Evolutionary conservation across 2,797 vertebrate species (phyloP).

Genomic region (Halcyon leucocephala): DNA sequence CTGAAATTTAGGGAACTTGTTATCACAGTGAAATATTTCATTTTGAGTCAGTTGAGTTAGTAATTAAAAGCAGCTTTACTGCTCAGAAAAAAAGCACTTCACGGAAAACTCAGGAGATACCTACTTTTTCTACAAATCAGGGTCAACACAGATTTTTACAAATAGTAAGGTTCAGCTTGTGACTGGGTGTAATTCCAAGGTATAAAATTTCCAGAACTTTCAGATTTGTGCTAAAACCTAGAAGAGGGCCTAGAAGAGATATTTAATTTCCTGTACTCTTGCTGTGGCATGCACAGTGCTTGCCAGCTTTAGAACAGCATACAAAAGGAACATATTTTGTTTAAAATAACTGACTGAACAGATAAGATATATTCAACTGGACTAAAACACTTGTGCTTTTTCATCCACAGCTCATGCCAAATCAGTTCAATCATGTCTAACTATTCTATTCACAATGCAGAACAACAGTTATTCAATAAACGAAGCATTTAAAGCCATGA

Average conservation of each 20-base stretch:
- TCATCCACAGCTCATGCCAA: neutral
- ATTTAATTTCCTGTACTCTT: neutral
- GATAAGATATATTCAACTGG: neutral
- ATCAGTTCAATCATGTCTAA: neutral
- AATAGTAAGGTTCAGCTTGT: neutral
- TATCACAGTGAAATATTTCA: neutral
- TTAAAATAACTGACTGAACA: neutral
- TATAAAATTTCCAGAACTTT: neutral
- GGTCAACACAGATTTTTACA: neutral
- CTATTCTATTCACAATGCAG: neutral
- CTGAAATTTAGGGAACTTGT: neutral
- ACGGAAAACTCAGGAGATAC: neutral
- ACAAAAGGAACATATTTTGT: neutral
- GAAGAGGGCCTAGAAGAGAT: neutral
- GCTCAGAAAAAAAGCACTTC: neutral
- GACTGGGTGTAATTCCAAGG: neutral
- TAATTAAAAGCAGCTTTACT: constrained; percentile 30
- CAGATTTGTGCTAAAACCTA: neutral
- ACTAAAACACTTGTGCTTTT: neutral
- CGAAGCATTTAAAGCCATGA: neutral
- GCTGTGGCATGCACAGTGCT: neutral
- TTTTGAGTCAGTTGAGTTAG: neutral
- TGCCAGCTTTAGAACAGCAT: neutral
- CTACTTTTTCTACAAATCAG: neutral
- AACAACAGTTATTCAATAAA: neutral